Base-by-base conservation (phyloP, 2,113 vertebrate genomes). In the Ornithorhynchus anatinus region DNA sequence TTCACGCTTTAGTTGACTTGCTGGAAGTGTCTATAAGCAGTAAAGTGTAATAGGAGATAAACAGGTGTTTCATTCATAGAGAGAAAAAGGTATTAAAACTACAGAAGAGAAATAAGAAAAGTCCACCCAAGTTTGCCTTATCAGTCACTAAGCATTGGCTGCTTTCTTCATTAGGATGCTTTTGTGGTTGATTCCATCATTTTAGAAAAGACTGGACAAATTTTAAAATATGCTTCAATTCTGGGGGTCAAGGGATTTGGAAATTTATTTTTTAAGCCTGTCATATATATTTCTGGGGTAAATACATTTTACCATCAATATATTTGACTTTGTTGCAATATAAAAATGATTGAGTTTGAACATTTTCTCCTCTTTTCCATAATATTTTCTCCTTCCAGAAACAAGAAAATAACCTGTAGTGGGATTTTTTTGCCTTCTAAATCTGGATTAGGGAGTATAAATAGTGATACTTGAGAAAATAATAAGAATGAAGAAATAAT, bases 141-240 rank as follows among this genome's bases (percentile, higher is more conserved):
- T 54, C 53, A 38, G 62, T 51, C 20, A 64, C 60, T 81, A 42
- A 77, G 5, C 75, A 38, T 13, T 58, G 60, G 65, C 17, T 73
- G 59, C 48, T 12, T 78, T 84, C 89, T 84, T 87, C 56, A 62
- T 75, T 76, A 80, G 65, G 61, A 59, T 58, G 68, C 44, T 87
- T 88, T 25, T 22, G 31, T 72, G 83, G 69, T 84, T 86, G 53
- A 82, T 91, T 86, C 73, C 13, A 82, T 84, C 85, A 67, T 84
- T 70, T 73, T 77, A 72, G 87, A 84, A 62, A 59, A 72, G 69
- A 72, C 82, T 84, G 86, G 35, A 53, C 74, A 66, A n/a, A 60
- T 60, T 86, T 71, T 52, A 75, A 88, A 88, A 65, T 25, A 27
- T 16, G 75, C 81, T 75, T 65, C 17, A 75, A 47, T 50, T 65